Base-by-base conservation (phyloP, 2,888 invertebrate genomes). In the Pollenia angustigena region DNA sequence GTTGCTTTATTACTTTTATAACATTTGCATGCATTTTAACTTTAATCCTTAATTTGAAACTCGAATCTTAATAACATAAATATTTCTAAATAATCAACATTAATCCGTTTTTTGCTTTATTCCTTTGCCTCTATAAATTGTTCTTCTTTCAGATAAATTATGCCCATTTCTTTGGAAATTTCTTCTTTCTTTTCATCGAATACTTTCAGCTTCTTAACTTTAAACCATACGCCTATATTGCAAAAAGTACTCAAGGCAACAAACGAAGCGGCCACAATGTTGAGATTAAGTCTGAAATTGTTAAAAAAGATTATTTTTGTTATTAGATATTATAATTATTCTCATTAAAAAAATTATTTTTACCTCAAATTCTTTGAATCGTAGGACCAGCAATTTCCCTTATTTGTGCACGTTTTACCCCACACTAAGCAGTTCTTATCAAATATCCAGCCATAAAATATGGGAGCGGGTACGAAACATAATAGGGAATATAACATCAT, bases 401-500 rank as follows among this genome's bases (percentile, higher is more conserved):
- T 95, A 75, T 95, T 95, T 0, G 95, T 94, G 90, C 96, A 96
- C 2, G 95, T 96, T 91, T 95, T 95, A 9, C 96, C 96, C 96
- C 96, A 96, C 12, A 96, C 95, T 40, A 96, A 91, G 89, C 96
- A 96, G n/a, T 96, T 94, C 62, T 90, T 90, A 89, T 93, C 93
- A 89, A 97, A 94, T 83, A 97, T 94, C 89, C 95, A 95, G 69
- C 97, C 97, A 89, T 96, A 96, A 78, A 97, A 94, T 88, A 97
- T 96, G 0, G 97, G 97, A 58, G 96, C 96, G 0, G 97, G 97
- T 88, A 97, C 95, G 90, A 96, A 96, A n/a, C 96, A 96, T 88
- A 96, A 95, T 71, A 96, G 93, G 85, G 96, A 96, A 94, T 96
- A 95, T 88, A 96, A 93, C 91, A 95, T 95, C 88, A 96, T 93